Conservation (phyloP, 2,888 invertebrate species). For the Sinodicranocentrus sp. region DNA sequence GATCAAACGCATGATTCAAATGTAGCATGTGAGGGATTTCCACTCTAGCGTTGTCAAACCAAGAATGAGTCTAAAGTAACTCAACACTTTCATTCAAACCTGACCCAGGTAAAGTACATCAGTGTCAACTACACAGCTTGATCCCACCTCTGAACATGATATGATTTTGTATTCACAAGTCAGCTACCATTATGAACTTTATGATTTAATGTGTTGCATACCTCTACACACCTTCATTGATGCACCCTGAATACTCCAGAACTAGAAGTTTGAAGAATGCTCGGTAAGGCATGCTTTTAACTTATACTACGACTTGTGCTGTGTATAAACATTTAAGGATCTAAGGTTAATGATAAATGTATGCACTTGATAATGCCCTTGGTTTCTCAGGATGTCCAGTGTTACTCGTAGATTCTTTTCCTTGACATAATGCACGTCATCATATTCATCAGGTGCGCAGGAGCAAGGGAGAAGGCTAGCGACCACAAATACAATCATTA, state of each 20-base stretch:
- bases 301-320: no score
- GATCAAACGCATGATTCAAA: no score
- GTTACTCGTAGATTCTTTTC: conserved; percentile 8
- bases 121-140: conserved; percentile 65
- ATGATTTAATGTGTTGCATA: conserved; percentile 52
- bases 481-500: conserved; percentile 49
- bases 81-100: conserved; percentile 65
- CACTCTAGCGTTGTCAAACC: no score
- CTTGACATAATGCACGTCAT: conserved; percentile 55
- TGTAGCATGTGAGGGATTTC: no score
- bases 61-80: conserved; percentile 52
- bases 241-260: no score
- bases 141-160: conserved; percentile 49
- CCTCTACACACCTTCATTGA: neutral
- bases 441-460: conserved; percentile 20
- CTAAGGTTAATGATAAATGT: conserved; percentile 3
- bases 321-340: no score
- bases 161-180: conserved; percentile 33
- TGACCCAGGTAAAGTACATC: conserved; percentile 57
- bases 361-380: neutral
- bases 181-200: conserved; percentile 54
- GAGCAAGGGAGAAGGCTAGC: conserved; percentile 32
- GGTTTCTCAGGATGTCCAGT: neutral
- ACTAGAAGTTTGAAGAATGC: neutral
- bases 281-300: neutral